Conservation (phyloP, 2,113 vertebrate genomes). For the Orientallactaga bullata region DNA sequence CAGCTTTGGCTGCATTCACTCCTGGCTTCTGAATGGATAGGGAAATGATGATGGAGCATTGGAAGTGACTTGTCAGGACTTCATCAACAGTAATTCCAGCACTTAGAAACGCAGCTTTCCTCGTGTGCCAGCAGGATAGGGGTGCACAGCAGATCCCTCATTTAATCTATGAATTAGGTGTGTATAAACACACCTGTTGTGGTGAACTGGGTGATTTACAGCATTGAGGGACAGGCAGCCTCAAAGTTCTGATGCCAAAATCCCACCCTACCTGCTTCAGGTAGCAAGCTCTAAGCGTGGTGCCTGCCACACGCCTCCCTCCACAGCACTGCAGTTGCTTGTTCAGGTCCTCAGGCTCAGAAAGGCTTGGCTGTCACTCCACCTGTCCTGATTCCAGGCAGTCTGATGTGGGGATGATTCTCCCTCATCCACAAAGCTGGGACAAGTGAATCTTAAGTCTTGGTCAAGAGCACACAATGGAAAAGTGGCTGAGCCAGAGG, state of each 20-base stretch:
- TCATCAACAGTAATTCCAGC: not conserved
- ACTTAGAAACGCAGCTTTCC: not conserved
- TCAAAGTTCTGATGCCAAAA: not conserved
- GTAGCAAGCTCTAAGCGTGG: fast-evolving
- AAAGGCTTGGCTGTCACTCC: not conserved
- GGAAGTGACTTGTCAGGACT: not conserved
- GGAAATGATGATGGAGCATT: not conserved
- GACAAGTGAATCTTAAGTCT: not conserved
- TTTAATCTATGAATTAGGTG: too few species aligned
- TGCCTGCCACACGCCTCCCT: not conserved
- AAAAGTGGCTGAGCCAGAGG: not conserved
- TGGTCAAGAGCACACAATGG: not conserved
- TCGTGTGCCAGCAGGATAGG: not conserved
- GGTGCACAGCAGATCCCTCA: not conserved
- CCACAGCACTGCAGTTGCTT: not conserved
- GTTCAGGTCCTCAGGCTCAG: not conserved
- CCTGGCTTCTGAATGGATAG: not conserved
- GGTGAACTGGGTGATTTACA: not conserved
- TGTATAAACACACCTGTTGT: not conserved
- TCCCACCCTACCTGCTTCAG: not conserved
- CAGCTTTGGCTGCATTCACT: not conserved
- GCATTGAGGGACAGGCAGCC: not conserved
- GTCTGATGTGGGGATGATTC: not conserved
- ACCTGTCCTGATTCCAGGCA: not conserved
- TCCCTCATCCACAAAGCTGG: not conserved